Percentiles rank a stretch among this genome's conserved stretches.
Conservation (phyloP, 2,113 vertebrate genomes). For the Emydura subglobosa region DNA sequence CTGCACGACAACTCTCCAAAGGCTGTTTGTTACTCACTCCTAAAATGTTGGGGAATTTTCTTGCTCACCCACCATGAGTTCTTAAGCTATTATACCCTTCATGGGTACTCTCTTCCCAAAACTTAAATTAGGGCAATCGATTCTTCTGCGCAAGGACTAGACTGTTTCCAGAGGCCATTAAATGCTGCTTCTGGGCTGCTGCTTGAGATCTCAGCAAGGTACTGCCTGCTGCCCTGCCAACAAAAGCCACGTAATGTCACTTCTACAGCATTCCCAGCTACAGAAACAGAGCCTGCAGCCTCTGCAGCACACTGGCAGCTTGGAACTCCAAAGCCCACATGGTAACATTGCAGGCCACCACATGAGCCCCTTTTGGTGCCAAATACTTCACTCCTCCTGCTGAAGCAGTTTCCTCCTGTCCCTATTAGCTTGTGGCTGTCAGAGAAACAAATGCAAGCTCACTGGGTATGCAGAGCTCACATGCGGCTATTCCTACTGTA, state of each 20-base stretch:
- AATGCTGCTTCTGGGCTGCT: background rate
- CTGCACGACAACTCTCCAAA: background rate
- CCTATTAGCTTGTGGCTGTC: background rate
- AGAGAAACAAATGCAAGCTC: background rate
- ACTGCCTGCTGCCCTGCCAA: background rate
- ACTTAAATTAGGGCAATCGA: accelerated
- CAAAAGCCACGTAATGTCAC: accelerated
- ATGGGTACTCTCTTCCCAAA: accelerated
- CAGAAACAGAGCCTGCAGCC: accelerated
- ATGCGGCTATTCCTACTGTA: background rate
- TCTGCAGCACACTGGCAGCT: background rate
- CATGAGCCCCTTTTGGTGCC: accelerated
- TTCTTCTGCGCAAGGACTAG: accelerated
- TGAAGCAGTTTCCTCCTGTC: background rate
- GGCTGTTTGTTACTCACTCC: background rate
- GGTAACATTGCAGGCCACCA: accelerated
- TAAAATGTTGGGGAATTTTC: background rate
- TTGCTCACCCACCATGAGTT: background rate
- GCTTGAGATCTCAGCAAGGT: accelerated
- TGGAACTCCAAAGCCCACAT: accelerated
- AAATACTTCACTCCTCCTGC: accelerated
- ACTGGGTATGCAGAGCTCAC: background rate
- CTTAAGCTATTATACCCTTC: background rate
- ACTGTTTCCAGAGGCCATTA: accelerated
- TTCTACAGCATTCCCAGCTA: accelerated